phyloP scores from a whole-genome alignment of 2,797 vertebrate species.

The Chelonia mydas region DNA sequence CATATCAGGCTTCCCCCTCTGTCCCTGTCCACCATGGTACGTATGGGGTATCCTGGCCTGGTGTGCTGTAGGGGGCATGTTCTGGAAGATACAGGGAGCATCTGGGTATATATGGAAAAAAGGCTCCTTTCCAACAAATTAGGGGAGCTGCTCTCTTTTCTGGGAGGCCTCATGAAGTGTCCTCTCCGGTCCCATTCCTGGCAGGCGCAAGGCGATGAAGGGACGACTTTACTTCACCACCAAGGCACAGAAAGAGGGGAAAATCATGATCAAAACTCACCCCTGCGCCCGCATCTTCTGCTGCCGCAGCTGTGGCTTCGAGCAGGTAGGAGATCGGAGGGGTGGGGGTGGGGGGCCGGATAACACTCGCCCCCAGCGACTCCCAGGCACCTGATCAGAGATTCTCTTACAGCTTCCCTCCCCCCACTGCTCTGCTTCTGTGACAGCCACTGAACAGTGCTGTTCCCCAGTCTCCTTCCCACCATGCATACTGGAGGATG shows the following conservation, averaged over 20 bases:
- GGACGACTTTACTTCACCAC: constrained; percentile 94
- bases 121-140: not conserved
- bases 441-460: not conserved
- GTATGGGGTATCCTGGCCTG: not conserved
- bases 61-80: not conserved
- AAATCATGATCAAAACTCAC: constrained; percentile 94
- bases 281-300: constrained; percentile 93
- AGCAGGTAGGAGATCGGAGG: constrained; percentile 83
- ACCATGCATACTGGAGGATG: not conserved
- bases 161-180: not conserved
- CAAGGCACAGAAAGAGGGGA: constrained; percentile 92
- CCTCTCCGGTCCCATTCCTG: not conserved
- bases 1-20: not conserved
- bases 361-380: not conserved
- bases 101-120: not conserved
- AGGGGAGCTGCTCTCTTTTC: not conserved
- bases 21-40: not conserved
- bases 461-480: not conserved
- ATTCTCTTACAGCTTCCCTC: not conserved
- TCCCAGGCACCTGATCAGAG: not conserved
- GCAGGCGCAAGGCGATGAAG: constrained; percentile 96
- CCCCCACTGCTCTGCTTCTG: not conserved
- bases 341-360: fast-evolving
- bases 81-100: not conserved
- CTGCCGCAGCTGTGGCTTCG: constrained; percentile 92